Evolutionary conservation across 2,113 vertebrate species (phyloP).

Genomic region (Cinclus cinclus): DNA sequence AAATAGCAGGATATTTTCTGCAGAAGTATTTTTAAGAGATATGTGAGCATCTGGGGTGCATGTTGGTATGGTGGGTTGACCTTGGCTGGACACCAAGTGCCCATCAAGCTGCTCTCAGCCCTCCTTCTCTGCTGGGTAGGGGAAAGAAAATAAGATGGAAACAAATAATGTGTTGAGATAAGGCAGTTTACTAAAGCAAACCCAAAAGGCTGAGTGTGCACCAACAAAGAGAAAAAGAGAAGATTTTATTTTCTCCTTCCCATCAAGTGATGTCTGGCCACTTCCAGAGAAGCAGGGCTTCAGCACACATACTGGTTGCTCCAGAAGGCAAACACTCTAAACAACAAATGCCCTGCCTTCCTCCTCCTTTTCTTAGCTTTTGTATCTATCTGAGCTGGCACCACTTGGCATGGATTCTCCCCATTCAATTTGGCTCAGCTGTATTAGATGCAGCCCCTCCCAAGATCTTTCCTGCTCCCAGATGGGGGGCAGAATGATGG

Average conservation of each 20-base stretch:
- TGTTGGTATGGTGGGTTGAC: background rate
- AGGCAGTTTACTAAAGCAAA: background rate
- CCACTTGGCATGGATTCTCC: background rate
- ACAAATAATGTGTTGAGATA: background rate
- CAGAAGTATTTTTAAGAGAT: background rate
- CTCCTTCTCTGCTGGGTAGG: background rate
- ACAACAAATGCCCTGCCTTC: background rate
- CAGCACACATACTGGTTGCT: background rate
- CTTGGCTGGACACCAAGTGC: background rate
- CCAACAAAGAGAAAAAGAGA: background rate
- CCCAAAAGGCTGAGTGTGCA: background rate
- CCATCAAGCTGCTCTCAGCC: background rate
- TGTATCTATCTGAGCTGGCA: background rate
- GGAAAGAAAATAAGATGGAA: background rate
- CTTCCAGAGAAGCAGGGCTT: background rate
- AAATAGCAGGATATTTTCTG: background rate
- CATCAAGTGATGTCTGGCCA: background rate
- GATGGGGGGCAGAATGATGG: background rate
- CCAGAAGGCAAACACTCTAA: background rate
- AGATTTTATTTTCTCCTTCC: background rate
- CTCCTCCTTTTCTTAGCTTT: background rate
- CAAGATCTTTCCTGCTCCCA: background rate
- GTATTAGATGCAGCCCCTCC: background rate
- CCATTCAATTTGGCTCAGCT: background rate
- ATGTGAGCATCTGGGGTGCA: background rate